Evolutionary conservation across 2,113 vertebrate genomes (phyloP), one percentile per base, ranked within the genome.

Genomic region (Ibidorhyncha struthersii): DNA sequence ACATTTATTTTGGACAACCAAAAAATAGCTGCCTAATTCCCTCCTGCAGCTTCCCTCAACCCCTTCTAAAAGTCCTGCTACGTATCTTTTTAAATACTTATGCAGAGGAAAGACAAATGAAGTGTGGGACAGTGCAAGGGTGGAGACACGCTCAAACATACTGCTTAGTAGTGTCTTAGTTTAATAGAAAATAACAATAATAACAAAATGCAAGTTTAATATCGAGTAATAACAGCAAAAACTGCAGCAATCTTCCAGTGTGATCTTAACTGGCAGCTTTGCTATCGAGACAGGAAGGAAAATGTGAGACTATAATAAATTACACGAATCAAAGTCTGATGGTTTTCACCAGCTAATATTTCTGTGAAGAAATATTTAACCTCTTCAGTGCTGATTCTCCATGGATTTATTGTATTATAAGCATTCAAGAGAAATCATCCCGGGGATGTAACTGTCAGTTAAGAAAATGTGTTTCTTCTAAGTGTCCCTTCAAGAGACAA

Each of bases 261-360:
- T 55, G 72, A 94, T 94, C 82, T 89, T 56, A 97, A 96, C 83
- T 90, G 91, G 91, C 79, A 97, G 43, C 53, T 94, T 92, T 96
- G 69, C 11, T 96, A 96, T 93, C 14, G 8, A 89, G 77, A 72
- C 43, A 76, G 89, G 92, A 96, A 59, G 32, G 38, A 90, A 65
- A 93, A 86, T 47, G 62, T 85, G 69, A 91, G 69, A 74, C 65
- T 87, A 78, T 78, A 97, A 95, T 93, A 95, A 96, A 96, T 82
- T 87, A 79, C 71, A 82, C 55, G 52, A 95, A 97, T 95, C 67
- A 87, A 93, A 96, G 32, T 95, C 53, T 93, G 82, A 93, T 94
- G 82, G 34, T 58, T 96, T 95, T 95, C 47, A 73, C 52, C 36
- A 93, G 22, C 17, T 78, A 84, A 86, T 76, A 81, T 81, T 92